These are phyloP conservation scores for Acanthoscelides obtectus DNA, from an alignment of 2,888 invertebrate species.

Conservation along the genomic window DNA sequence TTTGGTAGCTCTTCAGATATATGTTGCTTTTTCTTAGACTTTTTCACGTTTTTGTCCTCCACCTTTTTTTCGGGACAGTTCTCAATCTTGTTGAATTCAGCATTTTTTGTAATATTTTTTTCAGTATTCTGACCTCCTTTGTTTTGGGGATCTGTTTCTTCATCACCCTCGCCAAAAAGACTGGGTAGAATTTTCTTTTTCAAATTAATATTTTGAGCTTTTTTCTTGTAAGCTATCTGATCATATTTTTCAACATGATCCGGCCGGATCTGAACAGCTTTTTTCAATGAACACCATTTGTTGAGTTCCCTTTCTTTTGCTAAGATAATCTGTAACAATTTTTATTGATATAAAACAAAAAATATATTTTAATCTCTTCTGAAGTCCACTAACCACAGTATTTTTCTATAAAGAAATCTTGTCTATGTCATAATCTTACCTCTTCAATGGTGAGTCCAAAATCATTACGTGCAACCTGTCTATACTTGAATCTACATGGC, in stretches of 20 bases:
- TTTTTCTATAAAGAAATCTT: too few relatives aligned
- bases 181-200: slow-evolving; percentile 79
- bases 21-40: not conserved
- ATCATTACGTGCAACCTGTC: slow-evolving; percentile 82
- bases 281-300: slow-evolving; percentile 91
- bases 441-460: slow-evolving; percentile 90
- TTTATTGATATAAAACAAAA: too few relatives aligned
- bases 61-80: too few relatives aligned
- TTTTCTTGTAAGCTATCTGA: slow-evolving; percentile 67
- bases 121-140: not conserved
- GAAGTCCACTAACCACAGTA: too few relatives aligned
- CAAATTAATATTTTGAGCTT: slow-evolving; percentile 65
- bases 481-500: slow-evolving; percentile 90
- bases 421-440: slow-evolving; percentile 49
- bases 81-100: slow-evolving; percentile 8
- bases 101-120: slow-evolving; percentile 3
- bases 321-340: slow-evolving; percentile 69
- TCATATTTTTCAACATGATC: slow-evolving; percentile 78
- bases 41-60: slow-evolving; percentile 12
- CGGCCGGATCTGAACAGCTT: slow-evolving; percentile 71
- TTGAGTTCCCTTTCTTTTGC: slow-evolving; percentile 93
- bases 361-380: too few relatives aligned
- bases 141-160: slow-evolving; percentile 5
- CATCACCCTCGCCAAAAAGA: slow-evolving; percentile 55
- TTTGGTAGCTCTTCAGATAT: slow-evolving; percentile 16